These are phyloP conservation scores for Ibycter americanus DNA, from an alignment of 2,797 vertebrate species.

Conservation along the genomic window DNA sequence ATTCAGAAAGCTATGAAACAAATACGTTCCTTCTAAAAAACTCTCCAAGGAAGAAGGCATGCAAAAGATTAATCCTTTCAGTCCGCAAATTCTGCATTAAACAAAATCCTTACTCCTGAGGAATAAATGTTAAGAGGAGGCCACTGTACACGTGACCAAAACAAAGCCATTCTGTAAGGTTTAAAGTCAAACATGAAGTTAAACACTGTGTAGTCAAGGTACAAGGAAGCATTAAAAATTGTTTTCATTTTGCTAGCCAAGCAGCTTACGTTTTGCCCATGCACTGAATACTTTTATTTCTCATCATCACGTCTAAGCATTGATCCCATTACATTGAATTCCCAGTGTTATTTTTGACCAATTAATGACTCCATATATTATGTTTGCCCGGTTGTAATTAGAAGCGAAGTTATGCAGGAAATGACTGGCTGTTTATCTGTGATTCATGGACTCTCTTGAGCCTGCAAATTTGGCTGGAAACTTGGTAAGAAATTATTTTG, in stretches of 20 bases:
- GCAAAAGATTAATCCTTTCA: slow-evolving; percentile 17
- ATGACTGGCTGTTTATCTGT: background rate
- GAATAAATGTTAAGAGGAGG: slow-evolving; percentile 39
- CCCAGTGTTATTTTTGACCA: background rate
- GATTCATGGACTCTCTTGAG: background rate
- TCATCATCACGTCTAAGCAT: background rate
- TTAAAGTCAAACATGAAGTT: background rate
- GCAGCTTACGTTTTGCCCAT: background rate
- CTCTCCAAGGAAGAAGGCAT: background rate
- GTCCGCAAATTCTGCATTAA: slow-evolving; percentile 33
- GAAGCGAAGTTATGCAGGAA: background rate
- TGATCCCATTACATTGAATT: background rate
- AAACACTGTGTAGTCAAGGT: background rate
- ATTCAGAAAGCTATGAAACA: slow-evolving; percentile 25
- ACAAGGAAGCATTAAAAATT: slow-evolving; percentile 3
- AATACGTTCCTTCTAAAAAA: background rate
- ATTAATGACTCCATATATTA: slow-evolving; percentile 39
- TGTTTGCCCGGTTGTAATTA: slow-evolving; percentile 14
- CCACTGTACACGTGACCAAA: background rate
- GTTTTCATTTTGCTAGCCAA: background rate
- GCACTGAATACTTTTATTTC: background rate
- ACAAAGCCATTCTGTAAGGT: background rate
- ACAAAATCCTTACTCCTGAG: slow-evolving; percentile 25
- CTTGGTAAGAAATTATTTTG: slow-evolving; percentile 30
- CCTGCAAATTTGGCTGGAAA: slow-evolving; percentile 29